Base-by-base conservation (phyloP, 2,888 invertebrate genomes). In the Anodontia alba region DNA sequence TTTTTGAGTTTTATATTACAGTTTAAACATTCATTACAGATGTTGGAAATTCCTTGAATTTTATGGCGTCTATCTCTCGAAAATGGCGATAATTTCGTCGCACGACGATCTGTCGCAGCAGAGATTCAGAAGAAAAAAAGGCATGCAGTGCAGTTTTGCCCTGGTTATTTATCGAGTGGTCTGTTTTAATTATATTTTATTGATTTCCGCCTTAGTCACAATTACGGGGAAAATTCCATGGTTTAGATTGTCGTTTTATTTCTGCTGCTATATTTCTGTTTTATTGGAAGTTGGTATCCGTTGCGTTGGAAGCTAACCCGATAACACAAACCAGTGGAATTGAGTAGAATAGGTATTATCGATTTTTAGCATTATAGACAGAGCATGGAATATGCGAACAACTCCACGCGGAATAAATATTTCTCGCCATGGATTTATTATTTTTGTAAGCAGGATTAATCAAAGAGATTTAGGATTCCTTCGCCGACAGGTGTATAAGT, bases 121-220 rank as follows among this genome's bases (percentile, higher is more conserved):
- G n/a, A n/a, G n/a, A n/a, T n/a, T n/a, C n/a, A n/a, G n/a, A n/a
- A n/a, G n/a, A n/a, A n/a, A n/a, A n/a, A n/a, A n/a, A n/a, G n/a
- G n/a, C n/a, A n/a, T n/a, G n/a, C n/a, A n/a, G n/a, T n/a, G n/a
- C n/a, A n/a, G n/a, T n/a, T n/a, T n/a, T 62, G 31, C 17, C 62
- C 62, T 43, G 42, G 43, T 42, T 46, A 69, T 46, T 46, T 43
- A 46, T 69, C 43, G 26, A 29, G 43, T 69, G 67, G 33, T 26
- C 46, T 76, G 76, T 82, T 78, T 80, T 83, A 83, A 83, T 83
- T 83, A 83, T 66, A 62, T 23, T 31, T 23, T 80, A 80, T 83
- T 67, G 83, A 83, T 80, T 76, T 42, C 29, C 42, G 10, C 69
- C 26, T 69, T 43, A 36, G 7, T 43, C 69, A 20, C 69, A 29